A percentile compares a stretch with the other conserved stretches of the same genome.
These are phyloP conservation scores for Dryoscopus gambensis DNA, from an alignment of 2,113 vertebrate species.

Conservation along the genomic window DNA sequence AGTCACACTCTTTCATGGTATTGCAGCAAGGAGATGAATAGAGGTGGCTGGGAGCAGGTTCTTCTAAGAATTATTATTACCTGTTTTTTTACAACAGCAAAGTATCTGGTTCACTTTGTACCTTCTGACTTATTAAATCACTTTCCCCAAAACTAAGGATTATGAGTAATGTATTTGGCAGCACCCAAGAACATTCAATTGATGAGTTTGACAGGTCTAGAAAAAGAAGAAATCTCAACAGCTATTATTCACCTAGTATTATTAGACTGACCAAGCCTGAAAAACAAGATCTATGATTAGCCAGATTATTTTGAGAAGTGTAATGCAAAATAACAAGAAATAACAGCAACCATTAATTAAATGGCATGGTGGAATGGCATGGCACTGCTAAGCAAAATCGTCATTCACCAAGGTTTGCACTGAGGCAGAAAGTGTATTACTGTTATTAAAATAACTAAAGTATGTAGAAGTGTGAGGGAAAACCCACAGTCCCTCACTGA, in stretches of 20 bases:
- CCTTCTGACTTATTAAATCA: background rate
- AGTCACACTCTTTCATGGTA: background rate
- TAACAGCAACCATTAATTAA: background rate
- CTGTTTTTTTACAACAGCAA: background rate
- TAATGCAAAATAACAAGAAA: background rate
- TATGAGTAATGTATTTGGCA: background rate
- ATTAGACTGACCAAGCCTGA: background rate
- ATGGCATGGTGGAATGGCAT: background rate
- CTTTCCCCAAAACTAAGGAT: background rate
- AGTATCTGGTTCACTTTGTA: background rate
- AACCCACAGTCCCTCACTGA: background rate
- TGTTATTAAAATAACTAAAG: constrained; percentile 47
- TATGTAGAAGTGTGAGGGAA: background rate
- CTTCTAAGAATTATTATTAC: background rate
- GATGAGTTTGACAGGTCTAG: background rate
- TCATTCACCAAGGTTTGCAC: background rate
- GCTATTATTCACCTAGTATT: background rate
- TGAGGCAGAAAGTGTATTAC: background rate
- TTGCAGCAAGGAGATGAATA: rapidly evolving
- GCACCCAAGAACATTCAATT: background rate
- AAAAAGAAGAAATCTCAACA: background rate
- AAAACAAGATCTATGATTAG: background rate
- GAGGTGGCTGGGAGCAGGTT: background rate
- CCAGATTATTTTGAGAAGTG: background rate
- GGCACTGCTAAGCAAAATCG: constrained; percentile 22